phyloP scores from a whole-genome alignment of 2,888 invertebrate species.

The Eupithecia dodoneata region DNA sequence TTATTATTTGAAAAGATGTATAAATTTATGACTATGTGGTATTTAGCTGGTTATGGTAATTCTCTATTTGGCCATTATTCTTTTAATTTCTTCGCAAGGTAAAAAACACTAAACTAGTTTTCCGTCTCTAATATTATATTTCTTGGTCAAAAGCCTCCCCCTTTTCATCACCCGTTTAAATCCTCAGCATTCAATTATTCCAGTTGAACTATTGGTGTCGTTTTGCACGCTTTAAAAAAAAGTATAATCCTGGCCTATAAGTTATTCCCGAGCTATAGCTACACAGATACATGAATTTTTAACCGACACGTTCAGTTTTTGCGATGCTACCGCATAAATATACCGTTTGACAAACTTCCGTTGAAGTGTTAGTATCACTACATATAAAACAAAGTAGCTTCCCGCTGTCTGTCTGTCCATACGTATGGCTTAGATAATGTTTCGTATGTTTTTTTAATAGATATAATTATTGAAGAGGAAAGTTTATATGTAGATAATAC shows the following conservation, averaged over 20 bases:
- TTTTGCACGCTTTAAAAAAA: too few relatives aligned
- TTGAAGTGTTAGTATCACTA: too few relatives aligned
- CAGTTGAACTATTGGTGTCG: too few relatives aligned
- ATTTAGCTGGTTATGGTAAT: not conserved
- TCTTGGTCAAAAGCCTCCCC: not conserved
- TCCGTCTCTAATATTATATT: not conserved
- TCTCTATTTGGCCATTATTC: not conserved
- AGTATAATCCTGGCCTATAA: not conserved
- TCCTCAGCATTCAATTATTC: too few relatives aligned
- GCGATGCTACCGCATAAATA: not conserved
- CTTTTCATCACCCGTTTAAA: not conserved
- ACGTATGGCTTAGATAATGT: too few relatives aligned
- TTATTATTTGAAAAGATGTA: not conserved
- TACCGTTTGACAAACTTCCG: too few relatives aligned
- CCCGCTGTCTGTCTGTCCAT: too few relatives aligned
- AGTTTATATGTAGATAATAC: too few relatives aligned
- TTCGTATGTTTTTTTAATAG: too few relatives aligned
- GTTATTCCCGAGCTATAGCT: not conserved
- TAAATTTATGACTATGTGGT: not conserved
- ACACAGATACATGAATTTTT: not conserved
- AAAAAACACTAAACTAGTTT: not conserved
- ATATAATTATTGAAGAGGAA: too few relatives aligned
- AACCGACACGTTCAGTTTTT: not conserved
- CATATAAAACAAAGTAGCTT: too few relatives aligned
- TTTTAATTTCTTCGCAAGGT: not conserved